Evolutionary conservation across 1,140 invertebrate genomes (phyloP).

Genomic region (Drosophila saltans): DNA sequence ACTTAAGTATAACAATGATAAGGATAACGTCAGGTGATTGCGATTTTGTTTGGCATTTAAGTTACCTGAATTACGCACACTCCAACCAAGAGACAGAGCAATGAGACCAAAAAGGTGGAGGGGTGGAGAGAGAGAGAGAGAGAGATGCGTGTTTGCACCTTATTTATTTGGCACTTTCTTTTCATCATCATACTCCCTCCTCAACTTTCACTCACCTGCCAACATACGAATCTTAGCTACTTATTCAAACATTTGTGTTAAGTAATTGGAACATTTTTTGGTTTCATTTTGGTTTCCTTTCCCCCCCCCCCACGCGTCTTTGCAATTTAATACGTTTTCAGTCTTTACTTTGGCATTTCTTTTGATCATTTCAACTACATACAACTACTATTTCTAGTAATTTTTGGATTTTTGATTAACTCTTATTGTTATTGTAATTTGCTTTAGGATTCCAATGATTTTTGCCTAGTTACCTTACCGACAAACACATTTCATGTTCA

Average conservation of each 20-base stretch:
- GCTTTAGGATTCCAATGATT: neutral
- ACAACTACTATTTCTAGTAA: too few species aligned
- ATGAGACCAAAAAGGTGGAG: neutral
- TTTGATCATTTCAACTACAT: constrained; percentile 5
- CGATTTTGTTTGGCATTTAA: constrained; percentile 55
- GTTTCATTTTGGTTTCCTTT: constrained; percentile 24
- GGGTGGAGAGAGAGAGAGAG: neutral
- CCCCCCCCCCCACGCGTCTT: too few species aligned
- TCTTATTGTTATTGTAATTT: constrained; percentile 18
- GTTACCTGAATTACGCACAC: constrained; percentile 35
- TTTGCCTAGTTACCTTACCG: constrained; percentile 4
- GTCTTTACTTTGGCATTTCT: neutral
- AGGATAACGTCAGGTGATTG: constrained; percentile 72
- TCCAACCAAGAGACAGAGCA: neutral
- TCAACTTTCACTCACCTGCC: neutral
- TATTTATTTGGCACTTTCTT: constrained; percentile 64
- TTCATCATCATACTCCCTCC: neutral
- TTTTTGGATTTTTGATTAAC: neutral
- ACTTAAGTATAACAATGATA: constrained; percentile 81
- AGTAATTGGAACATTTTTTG: constrained; percentile 70
- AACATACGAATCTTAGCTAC: constrained; percentile 40
- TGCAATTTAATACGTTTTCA: neutral
- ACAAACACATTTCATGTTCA: constrained; percentile 4
- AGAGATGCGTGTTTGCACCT: constrained; percentile 61
- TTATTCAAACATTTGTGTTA: constrained; percentile 64